Evolutionary conservation across 2,888 invertebrate species (phyloP), one percentile per base, ranked within the genome.

Genomic region (Keiferia lycopersicella): DNA sequence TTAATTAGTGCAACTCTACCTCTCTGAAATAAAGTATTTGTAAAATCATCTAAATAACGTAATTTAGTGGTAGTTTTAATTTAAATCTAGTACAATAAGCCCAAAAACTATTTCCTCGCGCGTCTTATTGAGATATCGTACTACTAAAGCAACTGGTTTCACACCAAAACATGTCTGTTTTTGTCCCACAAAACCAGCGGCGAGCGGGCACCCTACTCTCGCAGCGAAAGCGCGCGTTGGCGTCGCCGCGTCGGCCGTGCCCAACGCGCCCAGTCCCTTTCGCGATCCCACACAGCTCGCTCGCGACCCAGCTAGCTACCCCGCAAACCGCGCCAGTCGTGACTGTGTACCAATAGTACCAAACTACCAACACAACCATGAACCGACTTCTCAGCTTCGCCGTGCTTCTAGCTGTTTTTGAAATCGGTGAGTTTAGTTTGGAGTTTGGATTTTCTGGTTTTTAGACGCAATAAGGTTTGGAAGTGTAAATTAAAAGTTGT

Each of bases 141-240:
- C 18, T 18, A 2, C 18, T n/a, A n/a, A 45, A 45, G 16, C 34
- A 34, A 34, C 10, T 10, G 8, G 34, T 8, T 8, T 34, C 10
- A 10, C 6, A 34, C 8, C 34, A 10, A 34, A 34, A 34, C 10
- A 34, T 7, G 34, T 34, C 8, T 34, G 16, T 45, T 45, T 45
- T 8, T 34, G 26, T 56, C 50, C n/a, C 48, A n/a, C 10, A 34
- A 61, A 50, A 16, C 12, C 26, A 7, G 1, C 1, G 20, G 50
- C 18, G 0, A 7, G 34, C 4, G 16, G 38, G 34, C 70, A 75
- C 75, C 77, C 83, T 81, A 81, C 75, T 68, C 70, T 66, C 73
- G 76, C 80, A 80, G 83, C 81, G 81, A 85, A 84, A 81, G 81
- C 80, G 82, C 82, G 75, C 76, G 74, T 67, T 87, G 88, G 79